Evolutionary conservation across 2,797 vertebrate genomes (phyloP), one percentile per base, ranked within the genome.

Genomic region (Xyrichtys novacula): DNA sequence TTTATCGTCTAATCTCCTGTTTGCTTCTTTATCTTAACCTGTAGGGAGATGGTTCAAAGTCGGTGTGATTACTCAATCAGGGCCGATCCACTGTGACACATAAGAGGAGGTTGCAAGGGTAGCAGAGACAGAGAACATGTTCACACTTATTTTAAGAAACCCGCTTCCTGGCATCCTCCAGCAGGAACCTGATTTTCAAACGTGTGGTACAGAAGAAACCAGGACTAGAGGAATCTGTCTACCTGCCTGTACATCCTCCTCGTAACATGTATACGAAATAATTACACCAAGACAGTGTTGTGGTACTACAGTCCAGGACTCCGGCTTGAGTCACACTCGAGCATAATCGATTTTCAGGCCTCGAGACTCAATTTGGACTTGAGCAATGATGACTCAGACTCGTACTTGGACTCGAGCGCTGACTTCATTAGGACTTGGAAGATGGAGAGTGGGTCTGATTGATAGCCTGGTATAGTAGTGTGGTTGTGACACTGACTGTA

Each of bases 1-100:
- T 73, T 57, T 53, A 63, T 12, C 31, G 11, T 60, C 54, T 64
- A 8, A 1, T 68, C 31, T 74, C 65, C 74, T 15, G 43, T 65
- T 52, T 54, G 15, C 36, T 29, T 57, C 44, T 25, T n/a, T 43
- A 11, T 47, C 69, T 34, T 49, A 9, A 17, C 43, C 38, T 69
- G 39, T 11, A 12, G 29, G 52, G 28, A 50, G 20, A 17, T 43
- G 23, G 23, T 47, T 17, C 46, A 4, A n/a, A 17, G 17, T 39
- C 17, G 7, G 16, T n/a, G 38, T 17, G 7, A 7, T 40, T 17
- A n/a, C n/a, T n/a, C 38, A 40, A 40, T 40, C 16, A 40, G 17
- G 67, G 25, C n/a, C 32, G 31, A 32, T 23, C n/a, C 16, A 1
- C 9, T 48, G 16, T 23, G 28, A 47, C 31, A 47, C 31, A 20